Conservation (phyloP, 2,888 invertebrate genomes). For the Plusia festucae region DNA sequence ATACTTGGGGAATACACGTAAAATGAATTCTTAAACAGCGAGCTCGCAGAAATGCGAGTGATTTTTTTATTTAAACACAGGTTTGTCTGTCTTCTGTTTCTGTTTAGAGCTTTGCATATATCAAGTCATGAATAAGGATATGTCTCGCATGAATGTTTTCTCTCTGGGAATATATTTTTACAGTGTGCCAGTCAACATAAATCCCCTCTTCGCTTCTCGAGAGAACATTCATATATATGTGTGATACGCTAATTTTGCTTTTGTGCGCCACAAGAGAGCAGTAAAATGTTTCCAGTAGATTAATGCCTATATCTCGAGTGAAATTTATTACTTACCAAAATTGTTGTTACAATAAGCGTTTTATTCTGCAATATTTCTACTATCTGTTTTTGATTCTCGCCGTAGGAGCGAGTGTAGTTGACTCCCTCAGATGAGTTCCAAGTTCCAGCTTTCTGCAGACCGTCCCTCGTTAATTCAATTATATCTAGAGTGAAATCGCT, state of each 20-base stretch:
- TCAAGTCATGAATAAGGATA: slow-evolving; percentile 67
- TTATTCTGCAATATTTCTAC: slow-evolving; percentile 97
- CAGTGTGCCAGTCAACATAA: slow-evolving; percentile 65
- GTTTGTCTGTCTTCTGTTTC: slow-evolving; percentile 58
- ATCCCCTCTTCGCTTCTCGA: slow-evolving; percentile 64
- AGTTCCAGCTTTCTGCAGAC: slow-evolving; percentile 95
- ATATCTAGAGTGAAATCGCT: slow-evolving; percentile 97
- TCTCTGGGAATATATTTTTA: slow-evolving; percentile 69
- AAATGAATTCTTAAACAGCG: slow-evolving; percentile 60
- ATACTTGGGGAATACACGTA: slow-evolving; percentile 56
- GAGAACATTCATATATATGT: slow-evolving; percentile 65
- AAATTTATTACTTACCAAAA: slow-evolving; percentile 92
- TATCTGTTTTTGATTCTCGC: slow-evolving; percentile 95
- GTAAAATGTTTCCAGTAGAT: slow-evolving; percentile 70
- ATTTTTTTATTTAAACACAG: slow-evolving; percentile 57
- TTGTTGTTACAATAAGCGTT: slow-evolving; percentile 96
- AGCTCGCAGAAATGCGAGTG: slow-evolving; percentile 45
- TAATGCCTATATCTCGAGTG: slow-evolving; percentile 62
- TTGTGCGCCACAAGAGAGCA: slow-evolving; percentile 71
- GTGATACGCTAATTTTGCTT: slow-evolving; percentile 75
- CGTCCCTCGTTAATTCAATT: slow-evolving; percentile 95
- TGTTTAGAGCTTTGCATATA: slow-evolving; percentile 50
- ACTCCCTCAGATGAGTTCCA: slow-evolving; percentile 97
- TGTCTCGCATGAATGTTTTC: slow-evolving; percentile 65
- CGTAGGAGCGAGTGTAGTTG: slow-evolving; percentile 95